phyloP scores from a whole-genome alignment of 1,140 invertebrate genomes.

The Myzus persicae region DNA sequence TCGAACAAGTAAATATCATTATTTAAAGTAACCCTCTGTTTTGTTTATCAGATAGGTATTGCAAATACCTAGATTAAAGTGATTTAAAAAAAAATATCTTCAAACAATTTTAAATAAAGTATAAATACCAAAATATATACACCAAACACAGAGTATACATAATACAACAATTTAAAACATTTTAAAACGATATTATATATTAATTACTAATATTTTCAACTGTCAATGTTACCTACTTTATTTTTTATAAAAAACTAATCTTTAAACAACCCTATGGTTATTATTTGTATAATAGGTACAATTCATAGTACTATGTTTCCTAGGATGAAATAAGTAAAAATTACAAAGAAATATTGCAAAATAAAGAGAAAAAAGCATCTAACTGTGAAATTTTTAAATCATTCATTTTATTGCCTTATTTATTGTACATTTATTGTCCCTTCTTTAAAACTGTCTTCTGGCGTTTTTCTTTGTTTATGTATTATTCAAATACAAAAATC shows the following conservation, averaged over 20 bases:
- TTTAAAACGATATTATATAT: neutral
- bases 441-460: slow-evolving; percentile 31
- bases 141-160: neutral
- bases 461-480: slow-evolving; percentile 27
- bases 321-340: neutral
- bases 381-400: slow-evolving; percentile 30
- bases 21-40: neutral
- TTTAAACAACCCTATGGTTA: neutral
- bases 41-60: neutral
- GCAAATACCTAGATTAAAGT: neutral
- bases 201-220: neutral
- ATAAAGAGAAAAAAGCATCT: neutral
- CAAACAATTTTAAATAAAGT: neutral
- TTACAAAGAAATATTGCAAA: slow-evolving; percentile 3
- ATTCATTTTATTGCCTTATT: slow-evolving; percentile 38
- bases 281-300: neutral
- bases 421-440: slow-evolving; percentile 39
- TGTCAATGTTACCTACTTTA: neutral
- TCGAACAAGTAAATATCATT: neutral
- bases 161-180: neutral
- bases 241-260: neutral
- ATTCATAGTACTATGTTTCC: neutral
- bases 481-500: slow-evolving; percentile 43
- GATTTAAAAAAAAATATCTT: neutral
- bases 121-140: too few species aligned